Conservation (phyloP, 2,797 vertebrate genomes). For the Australoheros facetus region DNA sequence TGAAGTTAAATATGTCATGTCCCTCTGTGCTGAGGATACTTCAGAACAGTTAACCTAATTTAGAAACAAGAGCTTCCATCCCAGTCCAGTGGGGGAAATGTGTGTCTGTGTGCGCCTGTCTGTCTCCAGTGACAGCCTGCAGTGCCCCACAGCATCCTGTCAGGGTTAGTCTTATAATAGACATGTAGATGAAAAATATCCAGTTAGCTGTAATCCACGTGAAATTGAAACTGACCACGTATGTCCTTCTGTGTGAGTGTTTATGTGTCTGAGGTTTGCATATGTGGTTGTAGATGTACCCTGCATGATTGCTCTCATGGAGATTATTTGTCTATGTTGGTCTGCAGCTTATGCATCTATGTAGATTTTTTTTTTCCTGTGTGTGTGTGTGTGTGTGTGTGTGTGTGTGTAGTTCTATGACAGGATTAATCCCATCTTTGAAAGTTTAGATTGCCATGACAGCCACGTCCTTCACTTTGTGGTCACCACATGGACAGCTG, state of each 20-base stretch:
- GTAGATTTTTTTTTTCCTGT: no score
- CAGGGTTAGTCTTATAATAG: conserved; percentile 9
- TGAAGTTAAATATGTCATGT: neutral
- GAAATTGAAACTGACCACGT: conserved; percentile 5
- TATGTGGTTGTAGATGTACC: neutral
- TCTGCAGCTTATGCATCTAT: neutral
- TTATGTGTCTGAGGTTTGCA: neutral
- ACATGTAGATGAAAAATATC: conserved; percentile 8
- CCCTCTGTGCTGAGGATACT: conserved; percentile 4
- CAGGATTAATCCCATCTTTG: conserved; percentile 35
- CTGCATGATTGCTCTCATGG: neutral
- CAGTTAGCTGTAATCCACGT: conserved; percentile 24
- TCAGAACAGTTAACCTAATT: conserved; percentile 22
- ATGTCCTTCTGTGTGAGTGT: neutral
- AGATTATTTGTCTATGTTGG: neutral
- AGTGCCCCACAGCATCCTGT: conserved; percentile 8
- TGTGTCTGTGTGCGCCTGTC: neutral
- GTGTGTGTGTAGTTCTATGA: neutral
- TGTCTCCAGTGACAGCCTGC: neutral
- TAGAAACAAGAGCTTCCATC: neutral
- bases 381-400: no score
- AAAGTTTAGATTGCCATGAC: conserved; percentile 30
- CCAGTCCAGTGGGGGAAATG: neutral
- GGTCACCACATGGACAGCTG: conserved; percentile 30
- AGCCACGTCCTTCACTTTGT: conserved; percentile 33